A percentile compares a stretch with the other conserved stretches of the same genome.
These are phyloP conservation scores for Coenonympha arcania DNA, from an alignment of 2,888 invertebrate genomes.

Conservation along the genomic window DNA sequence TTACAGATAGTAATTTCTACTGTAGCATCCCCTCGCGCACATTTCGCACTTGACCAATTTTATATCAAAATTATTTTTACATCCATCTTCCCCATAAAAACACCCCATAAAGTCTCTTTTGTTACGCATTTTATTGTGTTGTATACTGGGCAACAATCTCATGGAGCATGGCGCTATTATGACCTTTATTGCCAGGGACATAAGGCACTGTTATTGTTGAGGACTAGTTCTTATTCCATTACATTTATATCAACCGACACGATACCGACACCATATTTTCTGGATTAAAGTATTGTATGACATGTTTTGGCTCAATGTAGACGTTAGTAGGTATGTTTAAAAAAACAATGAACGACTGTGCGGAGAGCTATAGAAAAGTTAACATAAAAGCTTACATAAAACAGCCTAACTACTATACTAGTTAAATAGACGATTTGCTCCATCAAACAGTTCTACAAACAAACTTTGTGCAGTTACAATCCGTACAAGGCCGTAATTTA, in stretches of 20 bases:
- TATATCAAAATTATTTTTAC: conserved; percentile 22
- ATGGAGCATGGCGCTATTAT: conserved; percentile 1
- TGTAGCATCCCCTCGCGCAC: conserved; percentile 3
- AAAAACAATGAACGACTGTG: too few species aligned
- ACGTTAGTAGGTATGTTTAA: too few species aligned
- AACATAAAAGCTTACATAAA: too few species aligned
- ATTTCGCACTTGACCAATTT: conserved; percentile 17
- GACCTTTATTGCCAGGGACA: conserved; percentile 18
- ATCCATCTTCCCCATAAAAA: conserved; percentile 22
- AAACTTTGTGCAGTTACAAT: too few species aligned
- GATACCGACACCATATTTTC: background rate
- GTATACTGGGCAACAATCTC: conserved; percentile 11
- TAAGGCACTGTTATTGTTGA: conserved; percentile 10
- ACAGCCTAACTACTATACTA: too few species aligned
- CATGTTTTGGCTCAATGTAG: too few species aligned
- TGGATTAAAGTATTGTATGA: too few species aligned
- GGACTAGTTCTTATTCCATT: background rate
- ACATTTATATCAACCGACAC: conserved; percentile 1
- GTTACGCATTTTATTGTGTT: conserved; percentile 21
- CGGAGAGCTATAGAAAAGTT: too few species aligned
- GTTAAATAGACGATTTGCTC: too few species aligned
- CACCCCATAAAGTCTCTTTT: conserved; percentile 20
- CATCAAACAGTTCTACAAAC: too few species aligned
- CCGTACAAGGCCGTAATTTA: too few species aligned
- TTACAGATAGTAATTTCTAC: conserved; percentile 3